Percentiles rank a stretch among this genome's conserved stretches.
These are phyloP conservation scores for Camelus bactrianus DNA, from an alignment of 2,113 vertebrate species.

Conservation along the genomic window DNA sequence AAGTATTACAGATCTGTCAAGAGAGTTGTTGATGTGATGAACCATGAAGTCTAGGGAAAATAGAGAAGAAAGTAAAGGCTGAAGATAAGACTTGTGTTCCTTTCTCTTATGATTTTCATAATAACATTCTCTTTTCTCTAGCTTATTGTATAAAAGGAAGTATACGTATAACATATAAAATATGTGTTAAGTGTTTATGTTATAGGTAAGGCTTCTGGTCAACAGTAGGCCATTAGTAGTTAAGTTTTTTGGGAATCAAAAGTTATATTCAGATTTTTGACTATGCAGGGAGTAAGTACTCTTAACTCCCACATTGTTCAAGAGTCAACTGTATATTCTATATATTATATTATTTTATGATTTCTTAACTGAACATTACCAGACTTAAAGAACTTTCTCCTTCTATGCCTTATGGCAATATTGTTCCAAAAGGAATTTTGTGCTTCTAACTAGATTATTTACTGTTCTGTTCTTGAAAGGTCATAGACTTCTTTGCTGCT, in stretches of 20 bases:
- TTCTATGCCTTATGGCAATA: constrained; percentile 37
- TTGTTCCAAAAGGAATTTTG: constrained; percentile 31
- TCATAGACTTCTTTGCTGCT: constrained; percentile 46
- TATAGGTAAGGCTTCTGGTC: too few species aligned
- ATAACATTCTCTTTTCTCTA: too few species aligned
- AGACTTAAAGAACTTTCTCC: neutral
- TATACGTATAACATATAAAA: too few species aligned
- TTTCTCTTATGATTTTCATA: neutral
- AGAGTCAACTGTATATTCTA: neutral
- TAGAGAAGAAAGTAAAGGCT: neutral
- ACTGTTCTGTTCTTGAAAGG: constrained; percentile 56
- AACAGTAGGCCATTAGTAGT: too few species aligned
- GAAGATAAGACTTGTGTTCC: neutral
- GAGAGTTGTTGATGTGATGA: neutral
- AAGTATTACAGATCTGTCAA: neutral
- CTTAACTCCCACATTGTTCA: too few species aligned
- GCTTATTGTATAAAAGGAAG: too few species aligned
- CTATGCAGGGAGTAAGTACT: too few species aligned
- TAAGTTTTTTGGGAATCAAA: too few species aligned
- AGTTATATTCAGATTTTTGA: too few species aligned
- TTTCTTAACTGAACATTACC: neutral
- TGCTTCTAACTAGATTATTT: constrained; percentile 48
- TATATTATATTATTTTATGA: neutral
- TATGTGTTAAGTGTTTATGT: too few species aligned
- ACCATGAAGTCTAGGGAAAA: neutral